Conservation (phyloP, 2,888 invertebrate genomes). For the Falcaria lacertinaria region DNA sequence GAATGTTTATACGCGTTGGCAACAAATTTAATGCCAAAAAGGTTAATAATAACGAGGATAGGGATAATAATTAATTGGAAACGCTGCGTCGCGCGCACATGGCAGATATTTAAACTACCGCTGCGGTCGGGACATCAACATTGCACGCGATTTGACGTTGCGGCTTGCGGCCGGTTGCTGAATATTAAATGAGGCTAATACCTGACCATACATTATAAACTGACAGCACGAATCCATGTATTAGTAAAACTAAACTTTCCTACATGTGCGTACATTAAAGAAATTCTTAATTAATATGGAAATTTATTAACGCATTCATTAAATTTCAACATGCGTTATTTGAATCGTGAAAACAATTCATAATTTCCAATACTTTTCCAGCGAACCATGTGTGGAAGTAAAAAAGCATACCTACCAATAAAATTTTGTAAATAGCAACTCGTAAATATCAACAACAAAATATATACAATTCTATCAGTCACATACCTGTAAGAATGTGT, state of each 20-base stretch:
- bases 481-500: constrained; percentile 83
- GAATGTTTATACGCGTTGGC: constrained; percentile 10
- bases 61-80: constrained; percentile 19
- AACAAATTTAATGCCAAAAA: constrained; percentile 12
- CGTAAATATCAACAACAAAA: too few species aligned
- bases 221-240: constrained; percentile 6
- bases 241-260: neutral
- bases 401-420: too few species aligned
- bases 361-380: too few species aligned
- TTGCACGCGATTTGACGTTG: constrained; percentile 55
- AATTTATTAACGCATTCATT: too few species aligned
- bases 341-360: too few species aligned
- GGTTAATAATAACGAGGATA: constrained; percentile 15
- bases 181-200: constrained; percentile 34
- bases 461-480: too few species aligned
- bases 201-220: constrained; percentile 13
- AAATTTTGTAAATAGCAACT: too few species aligned
- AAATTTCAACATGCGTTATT: too few species aligned
- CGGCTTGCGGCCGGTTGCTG: constrained; percentile 38
- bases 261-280: too few species aligned
- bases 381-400: too few species aligned
- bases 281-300: too few species aligned
- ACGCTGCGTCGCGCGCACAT: constrained; percentile 13
- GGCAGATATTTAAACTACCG: constrained; percentile 35
- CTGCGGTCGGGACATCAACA: constrained; percentile 46